These are phyloP conservation scores for Misgurnus mizolepis DNA, from an alignment of 2,113 vertebrate genomes.

Conservation along the genomic window DNA sequence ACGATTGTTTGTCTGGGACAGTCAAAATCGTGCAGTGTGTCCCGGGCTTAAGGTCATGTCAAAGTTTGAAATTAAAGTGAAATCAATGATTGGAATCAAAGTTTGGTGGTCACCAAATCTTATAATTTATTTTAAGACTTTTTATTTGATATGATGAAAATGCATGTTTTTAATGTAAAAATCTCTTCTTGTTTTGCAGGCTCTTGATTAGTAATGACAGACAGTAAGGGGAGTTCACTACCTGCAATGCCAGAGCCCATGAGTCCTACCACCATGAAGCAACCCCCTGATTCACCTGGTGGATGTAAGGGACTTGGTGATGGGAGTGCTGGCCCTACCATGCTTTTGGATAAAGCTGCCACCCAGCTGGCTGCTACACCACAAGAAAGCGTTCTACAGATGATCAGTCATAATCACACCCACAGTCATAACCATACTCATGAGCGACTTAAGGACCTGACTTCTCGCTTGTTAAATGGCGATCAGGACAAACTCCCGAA, in stretches of 20 bases:
- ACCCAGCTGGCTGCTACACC: conserved; percentile 84
- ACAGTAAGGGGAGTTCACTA: conserved; percentile 81
- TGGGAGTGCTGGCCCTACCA: conserved; percentile 82
- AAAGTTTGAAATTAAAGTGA: too few species aligned
- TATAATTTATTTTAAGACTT: too few species aligned
- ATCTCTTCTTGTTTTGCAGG: conserved; percentile 47
- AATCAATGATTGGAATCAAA: too few species aligned
- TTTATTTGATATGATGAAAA: too few species aligned
- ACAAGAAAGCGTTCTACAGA: conserved; percentile 86
- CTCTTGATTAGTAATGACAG: conserved; percentile 69
- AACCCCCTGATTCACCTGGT: conserved; percentile 84
- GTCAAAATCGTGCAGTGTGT: too few species aligned
- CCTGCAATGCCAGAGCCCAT: conserved; percentile 81
- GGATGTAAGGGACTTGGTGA: conserved; percentile 81
- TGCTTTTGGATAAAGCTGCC: conserved; percentile 84
- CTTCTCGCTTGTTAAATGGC: conserved; percentile 89
- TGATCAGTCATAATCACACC: conserved; percentile 80
- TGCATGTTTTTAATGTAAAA: too few species aligned
- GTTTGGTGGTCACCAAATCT: too few species aligned
- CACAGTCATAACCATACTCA: conserved; percentile 68
- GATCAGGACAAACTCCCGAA: conserved; percentile 82
- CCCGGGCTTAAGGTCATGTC: too few species aligned
- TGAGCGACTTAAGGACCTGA: conserved; percentile 90
- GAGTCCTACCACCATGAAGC: conserved; percentile 89
- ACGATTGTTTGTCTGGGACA: too few species aligned